Evolutionary conservation across 2,888 invertebrate genomes (phyloP).

Genomic region (Sceliomorpha sp.): DNA sequence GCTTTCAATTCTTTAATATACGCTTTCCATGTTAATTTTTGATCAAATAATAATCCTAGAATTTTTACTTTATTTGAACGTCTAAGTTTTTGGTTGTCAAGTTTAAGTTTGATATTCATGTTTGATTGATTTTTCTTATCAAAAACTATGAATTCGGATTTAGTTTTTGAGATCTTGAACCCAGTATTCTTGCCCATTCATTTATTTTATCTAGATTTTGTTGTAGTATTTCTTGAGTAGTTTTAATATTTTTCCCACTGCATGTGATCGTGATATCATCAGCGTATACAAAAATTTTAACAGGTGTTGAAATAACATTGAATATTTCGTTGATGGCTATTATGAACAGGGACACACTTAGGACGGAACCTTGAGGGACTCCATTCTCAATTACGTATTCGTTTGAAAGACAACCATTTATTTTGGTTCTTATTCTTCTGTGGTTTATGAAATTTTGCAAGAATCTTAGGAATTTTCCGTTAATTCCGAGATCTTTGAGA

Average conservation of each 20-base stretch:
- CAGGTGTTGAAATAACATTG: constrained; percentile 6
- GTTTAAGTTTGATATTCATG: constrained; percentile 22
- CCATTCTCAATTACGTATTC: constrained; percentile 2
- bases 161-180: too few relatives aligned
- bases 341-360: constrained; percentile 50
- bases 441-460: not conserved
- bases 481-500: not conserved
- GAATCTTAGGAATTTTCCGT: not conserved
- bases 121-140: not conserved
- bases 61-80: too few relatives aligned
- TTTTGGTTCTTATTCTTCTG: not conserved
- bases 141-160: too few relatives aligned
- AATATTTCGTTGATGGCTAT: constrained; percentile 46
- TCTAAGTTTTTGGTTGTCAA: too few relatives aligned
- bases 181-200: not conserved
- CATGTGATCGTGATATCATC: constrained; percentile 46
- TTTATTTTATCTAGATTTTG: constrained; percentile 24
- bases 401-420: not conserved
- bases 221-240: constrained; percentile 26
- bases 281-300: constrained; percentile 33
- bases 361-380: constrained; percentile 53
- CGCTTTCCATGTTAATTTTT: constrained; percentile 35
- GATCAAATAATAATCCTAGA: constrained; percentile 48
- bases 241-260: constrained; percentile 27
- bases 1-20: constrained; percentile 34